A percentile compares a stretch with the other conserved stretches of the same genome.
phyloP scores from a whole-genome alignment of 2,888 invertebrate genomes.

The Drepanosiphum platanoidis region DNA sequence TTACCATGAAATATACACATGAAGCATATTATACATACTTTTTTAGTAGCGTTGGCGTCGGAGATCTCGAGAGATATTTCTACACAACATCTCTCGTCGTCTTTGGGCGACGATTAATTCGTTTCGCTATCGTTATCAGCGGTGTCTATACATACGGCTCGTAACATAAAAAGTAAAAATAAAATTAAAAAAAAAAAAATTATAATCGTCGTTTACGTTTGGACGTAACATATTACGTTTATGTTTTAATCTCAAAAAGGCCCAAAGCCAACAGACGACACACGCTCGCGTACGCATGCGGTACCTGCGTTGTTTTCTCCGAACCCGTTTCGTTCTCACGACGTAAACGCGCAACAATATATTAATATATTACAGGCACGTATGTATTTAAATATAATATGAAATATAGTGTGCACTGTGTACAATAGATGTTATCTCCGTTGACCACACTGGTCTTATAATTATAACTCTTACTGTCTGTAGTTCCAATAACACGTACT shows the following conservation, averaged over 20 bases:
- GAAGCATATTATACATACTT: too few species aligned
- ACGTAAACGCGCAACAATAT: neutral
- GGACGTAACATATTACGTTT: too few species aligned
- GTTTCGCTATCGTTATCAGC: constrained; percentile 15
- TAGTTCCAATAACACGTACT: constrained; percentile 22
- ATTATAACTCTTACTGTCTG: constrained; percentile 15
- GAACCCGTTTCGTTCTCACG: neutral
- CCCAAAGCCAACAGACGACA: constrained; percentile 12
- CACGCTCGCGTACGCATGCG: neutral
- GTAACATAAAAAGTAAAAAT: too few species aligned
- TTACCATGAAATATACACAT: too few species aligned
- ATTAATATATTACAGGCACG: neutral
- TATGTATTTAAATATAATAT: neutral
- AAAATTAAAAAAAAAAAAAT: neutral
- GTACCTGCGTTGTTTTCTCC: neutral
- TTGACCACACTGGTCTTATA: neutral
- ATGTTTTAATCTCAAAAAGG: constrained; percentile 13
- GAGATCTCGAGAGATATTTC: neutral
- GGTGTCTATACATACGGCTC: too few species aligned
- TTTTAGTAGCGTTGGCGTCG: too few species aligned
- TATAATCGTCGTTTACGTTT: neutral
- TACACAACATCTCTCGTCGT: neutral
- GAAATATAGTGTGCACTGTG: neutral
- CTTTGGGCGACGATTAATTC: constrained; percentile 21
- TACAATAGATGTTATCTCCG: neutral